Evolutionary conservation across 2,797 vertebrate genomes (phyloP), one percentile per base, ranked within the genome.

Genomic region (Pagetopsis macropterus): DNA sequence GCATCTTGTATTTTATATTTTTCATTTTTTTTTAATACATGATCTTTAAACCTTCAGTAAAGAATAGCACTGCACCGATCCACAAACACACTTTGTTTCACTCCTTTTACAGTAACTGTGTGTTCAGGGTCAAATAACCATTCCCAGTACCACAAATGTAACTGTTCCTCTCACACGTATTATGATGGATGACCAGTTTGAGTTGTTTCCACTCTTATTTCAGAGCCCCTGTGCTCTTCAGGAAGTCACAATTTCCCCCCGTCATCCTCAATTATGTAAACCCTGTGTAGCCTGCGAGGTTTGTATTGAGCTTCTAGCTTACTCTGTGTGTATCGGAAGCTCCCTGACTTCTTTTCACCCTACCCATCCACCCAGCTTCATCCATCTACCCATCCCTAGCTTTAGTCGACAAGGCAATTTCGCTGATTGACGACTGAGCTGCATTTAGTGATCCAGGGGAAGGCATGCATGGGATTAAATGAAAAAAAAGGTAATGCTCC

Each of bases 341-440:
- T 76, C 48, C 45, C 37, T 74, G 62, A 78, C 55, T 76, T 76
- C 31, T 69, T 77, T 81, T 62, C 55, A 76, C 73, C 64, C 16
- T 60, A 58, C 72, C 84, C 63, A 82, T 82, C 74, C 55, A 62
- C 45, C 59, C 61, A 17, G 72, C 66, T 72, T 73, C 63, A 85
- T 74, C 75, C 75, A 67, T 82, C 65, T 69, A 75, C 63, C 57
- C 78, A 66, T 70, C 80, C 81, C 58, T 80, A 27, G 76, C 62
- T 87, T 87, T 83, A 82, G 80, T 79, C 70, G 75, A 89, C 82
- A 84, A 85, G 89, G 90, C 91, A 93, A 94, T 94, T 91, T 91
- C 54, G 5, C 80, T 91, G 92, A 93, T 93, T 91, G 92, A 90
- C 81, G 68, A 81, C 86, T 91, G 88, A 88, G 88, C 86, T 90